Base-by-base conservation (phyloP, 2,797 vertebrate species). In the Miichthys miiuy region DNA sequence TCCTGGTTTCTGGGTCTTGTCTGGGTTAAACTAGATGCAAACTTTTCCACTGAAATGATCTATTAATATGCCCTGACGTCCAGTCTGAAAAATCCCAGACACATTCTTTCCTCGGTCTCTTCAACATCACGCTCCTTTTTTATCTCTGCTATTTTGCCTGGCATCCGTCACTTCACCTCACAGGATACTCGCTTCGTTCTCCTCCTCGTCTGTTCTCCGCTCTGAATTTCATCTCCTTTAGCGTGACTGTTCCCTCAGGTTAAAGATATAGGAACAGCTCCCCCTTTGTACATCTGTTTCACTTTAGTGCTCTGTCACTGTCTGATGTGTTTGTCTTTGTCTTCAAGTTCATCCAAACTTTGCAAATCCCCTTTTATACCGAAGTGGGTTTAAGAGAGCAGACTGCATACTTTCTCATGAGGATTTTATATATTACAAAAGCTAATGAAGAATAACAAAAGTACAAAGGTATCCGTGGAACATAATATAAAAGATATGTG, bases 31-130 rank as follows among this genome's bases (percentile, higher is more conserved):
- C 41, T 75, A 20, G 3, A 82, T 66, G 50, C 64, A 71, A 30
- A 69, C 74, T 63, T 81, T 71, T 56, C 46, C 64, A 47, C 67
- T 77, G 66, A 85, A 82, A 75, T 46, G 12, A 77, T 80, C 73
- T 90, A 89, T 89, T 86, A 87, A 87, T 87, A 86, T 62, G 68
- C 55, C n/a, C 3, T 81, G 81, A 83, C 60, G 61, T 71, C 87
- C 69, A 42, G 72, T 72, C 81, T 86, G 80, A 82, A 75, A 75
- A 77, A 80, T 89, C 87, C 86, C 90, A 91, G 86, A 86, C 82
- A 64, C 79, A 83, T 72, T 79, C 60, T 74, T 70, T 60, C 38
- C 50, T 61, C 34, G 0, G 75, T 55, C 69, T 77, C 66, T n/a
- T 78, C 70, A 79, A 21, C 63, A 74, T 88, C 85, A 3, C 54